A percentile compares a stretch with the other conserved stretches of the same genome.
Conservation (phyloP, 92 coral and sea anemone genomes). For the Phenganax marumi region DNA sequence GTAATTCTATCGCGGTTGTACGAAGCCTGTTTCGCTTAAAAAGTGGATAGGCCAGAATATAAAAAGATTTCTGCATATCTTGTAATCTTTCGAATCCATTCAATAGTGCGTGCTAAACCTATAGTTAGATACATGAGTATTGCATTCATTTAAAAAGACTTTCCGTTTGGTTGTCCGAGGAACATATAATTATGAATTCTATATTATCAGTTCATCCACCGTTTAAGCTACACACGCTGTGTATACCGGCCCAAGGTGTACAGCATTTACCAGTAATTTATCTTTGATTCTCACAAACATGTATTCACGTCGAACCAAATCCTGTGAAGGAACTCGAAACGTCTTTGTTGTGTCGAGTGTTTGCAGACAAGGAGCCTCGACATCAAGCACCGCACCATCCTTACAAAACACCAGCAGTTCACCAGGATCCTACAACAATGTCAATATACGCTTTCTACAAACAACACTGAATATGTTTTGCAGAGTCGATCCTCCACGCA, state of each 20-base stretch:
- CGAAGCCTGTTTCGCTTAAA: too few relatives aligned
- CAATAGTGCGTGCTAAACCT: too few relatives aligned
- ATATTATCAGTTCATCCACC: background rate
- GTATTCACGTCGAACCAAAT: slow-evolving; percentile 82
- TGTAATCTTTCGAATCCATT: too few relatives aligned
- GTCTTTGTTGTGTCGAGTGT: slow-evolving; percentile 93
- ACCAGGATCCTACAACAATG: slow-evolving; percentile 56
- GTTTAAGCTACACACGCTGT: background rate
- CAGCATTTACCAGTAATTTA: slow-evolving; percentile 72
- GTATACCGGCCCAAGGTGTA: background rate
- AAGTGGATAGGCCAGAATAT: too few relatives aligned
- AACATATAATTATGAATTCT: too few relatives aligned
- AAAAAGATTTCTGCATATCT: too few relatives aligned
- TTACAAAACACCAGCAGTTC: slow-evolving; percentile 88
- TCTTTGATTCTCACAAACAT: slow-evolving; percentile 87
- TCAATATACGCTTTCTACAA: background rate
- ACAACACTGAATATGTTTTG: background rate
- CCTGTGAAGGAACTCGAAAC: slow-evolving; percentile 78
- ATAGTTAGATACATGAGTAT: too few relatives aligned
- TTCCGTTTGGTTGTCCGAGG: background rate
- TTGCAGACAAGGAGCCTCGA: slow-evolving; percentile 83
- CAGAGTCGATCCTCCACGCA: too few relatives aligned
- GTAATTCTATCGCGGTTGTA: too few relatives aligned
- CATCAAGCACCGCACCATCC: slow-evolving; percentile 91
- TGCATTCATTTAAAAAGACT: background rate